Percentiles rank a stretch among this genome's conserved stretches.
These are phyloP conservation scores for Dolichomitus sp. DNA, from an alignment of 2,888 invertebrate species.

Conservation along the genomic window DNA sequence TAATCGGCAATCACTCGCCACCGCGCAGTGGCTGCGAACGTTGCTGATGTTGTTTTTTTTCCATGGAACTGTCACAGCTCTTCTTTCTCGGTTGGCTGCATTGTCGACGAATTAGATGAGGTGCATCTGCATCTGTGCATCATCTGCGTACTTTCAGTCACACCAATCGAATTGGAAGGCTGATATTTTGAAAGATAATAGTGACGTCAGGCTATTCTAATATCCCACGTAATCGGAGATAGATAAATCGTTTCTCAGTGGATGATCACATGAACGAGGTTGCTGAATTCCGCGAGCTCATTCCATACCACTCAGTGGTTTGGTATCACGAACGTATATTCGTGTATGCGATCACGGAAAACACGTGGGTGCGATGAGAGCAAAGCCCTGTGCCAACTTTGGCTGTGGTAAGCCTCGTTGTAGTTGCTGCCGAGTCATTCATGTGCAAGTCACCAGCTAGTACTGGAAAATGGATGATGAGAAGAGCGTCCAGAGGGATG, in stretches of 20 bases:
- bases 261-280: slow-evolving; percentile 11
- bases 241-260: slow-evolving; percentile 17
- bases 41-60: slow-evolving; percentile 47
- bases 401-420: slow-evolving; percentile 59
- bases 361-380: slow-evolving; percentile 38
- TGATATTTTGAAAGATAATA: slow-evolving; percentile 12
- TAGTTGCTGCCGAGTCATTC: slow-evolving; percentile 73
- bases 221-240: neutral
- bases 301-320: slow-evolving; percentile 34
- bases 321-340: slow-evolving; percentile 42
- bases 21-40: slow-evolving; percentile 60
- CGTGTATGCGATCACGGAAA: slow-evolving; percentile 50
- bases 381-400: slow-evolving; percentile 52
- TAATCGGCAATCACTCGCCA: slow-evolving; percentile 73
- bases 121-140: slow-evolving; percentile 59
- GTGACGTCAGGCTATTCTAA: neutral
- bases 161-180: neutral
- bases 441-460: slow-evolving; percentile 81
- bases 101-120: slow-evolving; percentile 38
- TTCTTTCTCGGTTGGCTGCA: slow-evolving; percentile 36
- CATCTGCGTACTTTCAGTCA: slow-evolving; percentile 44
- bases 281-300: slow-evolving; percentile 49
- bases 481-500: slow-evolving; percentile 32
- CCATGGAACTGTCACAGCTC: slow-evolving; percentile 55
- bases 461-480: slow-evolving; percentile 74